Base-by-base conservation (phyloP, 2,113 vertebrate genomes). In the Pavo muticus region DNA sequence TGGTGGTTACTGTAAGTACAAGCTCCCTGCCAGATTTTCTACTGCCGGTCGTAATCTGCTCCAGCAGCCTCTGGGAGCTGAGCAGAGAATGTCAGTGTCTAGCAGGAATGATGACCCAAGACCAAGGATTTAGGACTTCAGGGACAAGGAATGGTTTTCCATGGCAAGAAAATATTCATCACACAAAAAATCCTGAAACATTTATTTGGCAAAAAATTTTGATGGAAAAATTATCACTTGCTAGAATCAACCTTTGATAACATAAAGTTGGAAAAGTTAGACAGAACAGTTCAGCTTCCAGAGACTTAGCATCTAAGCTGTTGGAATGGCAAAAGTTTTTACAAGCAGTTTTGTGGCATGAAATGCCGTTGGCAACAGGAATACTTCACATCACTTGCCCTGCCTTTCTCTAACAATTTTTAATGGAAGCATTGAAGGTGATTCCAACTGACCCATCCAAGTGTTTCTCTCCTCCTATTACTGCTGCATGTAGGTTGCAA, bases 401-500 rank as follows among this genome's bases (percentile, higher is more conserved):
- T 85, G 25, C 32, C 20, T 52, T 86, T 56, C 73, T 42, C 5
- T 54, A 52, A 60, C 40, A 30, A 74, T 60, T 91, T 83, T 69
- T 61, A 68, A 29, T 61, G 79, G 75, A 81, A 84, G 42, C 39
- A 40, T 17, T 64, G 72, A 74, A 77, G 47, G 47, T 71, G 56
- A 77, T 64, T 44, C 14, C 47, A 47, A 56, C 37, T 84, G 30
- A 12, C 20, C 11, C 14, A 39, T 27, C 9, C 5, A 39, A 60
- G 39, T 16, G 8, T 77, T 93, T 84, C 23, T 45, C 19, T 80
- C 27, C 30, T 89, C 21, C 37, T 74, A 2, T 81, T 54, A 47
- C 35, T 88, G 29, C 57, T 65, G 63, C 30, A 23, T 45, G 10
- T 10, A 54, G 0, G 0, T 20, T 63, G 18, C 69, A 71, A 32